Base-by-base conservation (phyloP, 2,113 vertebrate species). In the Amia ocellicauda region DNA sequence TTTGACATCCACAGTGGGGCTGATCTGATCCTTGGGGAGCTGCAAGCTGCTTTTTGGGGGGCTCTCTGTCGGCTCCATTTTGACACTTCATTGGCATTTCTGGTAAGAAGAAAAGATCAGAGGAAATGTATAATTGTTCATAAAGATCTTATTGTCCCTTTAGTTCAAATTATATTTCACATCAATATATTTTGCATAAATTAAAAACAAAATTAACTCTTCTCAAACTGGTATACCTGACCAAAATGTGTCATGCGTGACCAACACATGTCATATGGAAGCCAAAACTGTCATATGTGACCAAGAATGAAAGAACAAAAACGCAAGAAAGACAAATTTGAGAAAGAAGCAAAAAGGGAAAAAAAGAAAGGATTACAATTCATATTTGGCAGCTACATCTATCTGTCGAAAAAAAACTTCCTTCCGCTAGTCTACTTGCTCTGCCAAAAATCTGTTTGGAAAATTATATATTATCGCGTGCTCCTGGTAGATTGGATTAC, bases 11-110 rank as follows among this genome's bases (percentile, higher is more conserved):
- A 52, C 45, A 52, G n/a, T 56, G 51, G 54, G 36, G 27, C 13
- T 66, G 47, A 23, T 47, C 3, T n/a, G 20, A 1, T 24, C 52
- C 2, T 26, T 54, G 49, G 36, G 40, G 50, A 31, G 13, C 24
- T 23, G 45, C 2, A 16, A 17, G 14, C 36, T 27, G 26, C 36
- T 60, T 60, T 19, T 28, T 43, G n/a, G 60, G 55, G 60, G 64
- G 24, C 41, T 69, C 57, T 62, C 69, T 56, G 59, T 47, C 22
- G 61, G 23, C 45, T 72, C 72, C 73, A 75, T 70, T 52, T 22
- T 54, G 41, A 13, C 7, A 26, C 31, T 24, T 64, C 53, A 64
- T n/a, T 19, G 40, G 59, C 58, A 67, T 67, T 61, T 62, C 73
- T 75, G 66, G 13, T 19, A 16, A 17, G 36, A 58, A 23, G 27